Conservation (phyloP, 1,140 invertebrate species). For the Cyclina sinensis region DNA sequence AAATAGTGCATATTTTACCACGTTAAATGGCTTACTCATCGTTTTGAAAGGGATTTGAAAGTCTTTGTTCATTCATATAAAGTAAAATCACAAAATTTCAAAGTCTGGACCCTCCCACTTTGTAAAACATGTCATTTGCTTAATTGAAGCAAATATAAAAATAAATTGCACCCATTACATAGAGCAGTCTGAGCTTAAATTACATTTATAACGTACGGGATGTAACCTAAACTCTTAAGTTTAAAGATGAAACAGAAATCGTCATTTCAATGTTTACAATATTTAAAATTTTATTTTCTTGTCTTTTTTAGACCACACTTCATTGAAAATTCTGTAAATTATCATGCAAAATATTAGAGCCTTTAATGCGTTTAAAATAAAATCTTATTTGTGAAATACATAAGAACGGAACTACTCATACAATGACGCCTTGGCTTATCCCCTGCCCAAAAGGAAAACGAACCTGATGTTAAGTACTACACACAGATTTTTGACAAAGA, state of each 20-base stretch:
- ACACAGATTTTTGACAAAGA: too few species aligned
- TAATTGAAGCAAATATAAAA: not conserved
- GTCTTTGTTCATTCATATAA: conserved; percentile 7
- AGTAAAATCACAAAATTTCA: conserved; percentile 2
- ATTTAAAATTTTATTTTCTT: too few species aligned
- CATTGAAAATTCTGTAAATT: too few species aligned
- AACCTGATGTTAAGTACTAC: too few species aligned
- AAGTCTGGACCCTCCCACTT: not conserved
- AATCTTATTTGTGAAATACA: too few species aligned
- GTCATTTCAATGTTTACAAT: not conserved
- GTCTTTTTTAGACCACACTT: too few species aligned
- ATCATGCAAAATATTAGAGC: too few species aligned
- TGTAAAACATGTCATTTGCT: not conserved
- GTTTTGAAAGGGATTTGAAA: not conserved
- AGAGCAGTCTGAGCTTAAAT: not conserved
- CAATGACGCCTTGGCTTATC: too few species aligned
- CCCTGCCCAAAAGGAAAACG: too few species aligned
- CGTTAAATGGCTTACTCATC: not conserved
- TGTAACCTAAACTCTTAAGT: too few species aligned
- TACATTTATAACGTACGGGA: not conserved
- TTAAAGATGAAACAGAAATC: not conserved
- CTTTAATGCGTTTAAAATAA: too few species aligned
- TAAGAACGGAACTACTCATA: too few species aligned
- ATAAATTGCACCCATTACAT: not conserved
- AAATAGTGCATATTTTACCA: conserved; percentile 5